Evolutionary conservation across 2,888 invertebrate species (phyloP).

Genomic region (Pyrocoelia pectoralis): DNA sequence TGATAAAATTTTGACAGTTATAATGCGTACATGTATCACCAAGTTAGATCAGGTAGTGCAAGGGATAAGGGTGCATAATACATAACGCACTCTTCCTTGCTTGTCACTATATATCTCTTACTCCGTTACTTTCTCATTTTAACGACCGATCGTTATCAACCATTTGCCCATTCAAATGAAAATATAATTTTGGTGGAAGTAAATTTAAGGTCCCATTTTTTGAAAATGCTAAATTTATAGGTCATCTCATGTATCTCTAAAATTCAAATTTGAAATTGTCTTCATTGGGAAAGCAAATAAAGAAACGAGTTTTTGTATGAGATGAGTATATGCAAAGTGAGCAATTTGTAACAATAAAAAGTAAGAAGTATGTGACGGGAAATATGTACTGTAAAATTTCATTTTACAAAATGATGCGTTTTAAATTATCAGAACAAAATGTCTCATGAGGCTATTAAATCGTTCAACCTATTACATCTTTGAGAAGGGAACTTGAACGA

Average conservation of each 20-base stretch:
- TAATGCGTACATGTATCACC: conserved; percentile 42
- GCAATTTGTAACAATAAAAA: conserved; percentile 59
- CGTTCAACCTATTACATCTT: conserved; percentile 44
- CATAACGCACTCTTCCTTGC: conserved; percentile 44
- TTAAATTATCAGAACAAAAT: conserved; percentile 50
- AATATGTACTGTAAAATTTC: conserved; percentile 61
- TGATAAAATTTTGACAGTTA: conserved; percentile 43
- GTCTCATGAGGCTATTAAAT: conserved; percentile 52
- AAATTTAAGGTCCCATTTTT: conserved; percentile 18
- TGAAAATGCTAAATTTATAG: conserved; percentile 17
- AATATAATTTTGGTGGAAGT: conserved; percentile 46
- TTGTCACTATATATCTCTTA: conserved; percentile 49
- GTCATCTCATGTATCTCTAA: too few species aligned
- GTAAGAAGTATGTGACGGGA: conserved; percentile 56
- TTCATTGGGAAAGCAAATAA: not conserved
- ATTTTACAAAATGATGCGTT: conserved; percentile 53
- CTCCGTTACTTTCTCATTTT: conserved; percentile 52
- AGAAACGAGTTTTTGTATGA: conserved; percentile 7
- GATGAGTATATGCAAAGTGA: conserved; percentile 40
- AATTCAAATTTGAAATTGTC: not conserved
- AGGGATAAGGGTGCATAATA: conserved; percentile 45
- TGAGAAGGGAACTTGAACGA: conserved; percentile 34
- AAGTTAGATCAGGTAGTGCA: conserved; percentile 42
- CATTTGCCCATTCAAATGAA: conserved; percentile 52
- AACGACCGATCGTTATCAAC: conserved; percentile 53